A percentile compares a stretch with the other conserved stretches of the same genome.
Conservation (phyloP, 2,888 invertebrate genomes). For the Teleogryllus oceanicus region DNA sequence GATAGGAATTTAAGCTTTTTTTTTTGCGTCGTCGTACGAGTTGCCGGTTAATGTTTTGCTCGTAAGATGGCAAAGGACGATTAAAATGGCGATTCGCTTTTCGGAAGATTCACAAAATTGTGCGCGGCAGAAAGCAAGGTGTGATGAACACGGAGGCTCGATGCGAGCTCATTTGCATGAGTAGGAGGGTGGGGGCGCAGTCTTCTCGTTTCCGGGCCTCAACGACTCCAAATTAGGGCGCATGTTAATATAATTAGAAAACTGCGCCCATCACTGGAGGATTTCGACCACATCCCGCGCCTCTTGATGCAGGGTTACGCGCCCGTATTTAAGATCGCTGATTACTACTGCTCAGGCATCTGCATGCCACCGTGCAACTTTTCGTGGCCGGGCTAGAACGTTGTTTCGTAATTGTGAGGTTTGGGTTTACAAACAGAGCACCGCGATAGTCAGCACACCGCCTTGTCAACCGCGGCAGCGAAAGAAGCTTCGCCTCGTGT, state of each 20-base stretch:
- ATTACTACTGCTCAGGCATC: neutral
- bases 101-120: neutral
- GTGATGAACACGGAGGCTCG: neutral
- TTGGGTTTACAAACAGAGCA: neutral
- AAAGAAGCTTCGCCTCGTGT: neutral
- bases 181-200: neutral
- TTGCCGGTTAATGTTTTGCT: too few relatives aligned
- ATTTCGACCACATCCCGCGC: neutral
- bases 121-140: neutral
- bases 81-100: neutral
- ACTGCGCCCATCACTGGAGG: neutral
- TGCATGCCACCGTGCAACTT: neutral
- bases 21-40: neutral
- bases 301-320: neutral
- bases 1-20: neutral
- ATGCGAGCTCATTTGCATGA: neutral
- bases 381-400: neutral
- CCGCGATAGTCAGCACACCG: neutral
- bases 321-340: slow-evolving; percentile 9
- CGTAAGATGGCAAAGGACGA: too few relatives aligned
- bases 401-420: neutral
- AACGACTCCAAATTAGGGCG: slow-evolving; percentile 18
- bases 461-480: neutral
- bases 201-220: neutral
- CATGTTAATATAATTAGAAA: slow-evolving; percentile 18